Percentiles rank a stretch among this genome's conserved stretches.
Conservation (phyloP, 1,140 invertebrate species). For the Drosophila tropicalis region DNA sequence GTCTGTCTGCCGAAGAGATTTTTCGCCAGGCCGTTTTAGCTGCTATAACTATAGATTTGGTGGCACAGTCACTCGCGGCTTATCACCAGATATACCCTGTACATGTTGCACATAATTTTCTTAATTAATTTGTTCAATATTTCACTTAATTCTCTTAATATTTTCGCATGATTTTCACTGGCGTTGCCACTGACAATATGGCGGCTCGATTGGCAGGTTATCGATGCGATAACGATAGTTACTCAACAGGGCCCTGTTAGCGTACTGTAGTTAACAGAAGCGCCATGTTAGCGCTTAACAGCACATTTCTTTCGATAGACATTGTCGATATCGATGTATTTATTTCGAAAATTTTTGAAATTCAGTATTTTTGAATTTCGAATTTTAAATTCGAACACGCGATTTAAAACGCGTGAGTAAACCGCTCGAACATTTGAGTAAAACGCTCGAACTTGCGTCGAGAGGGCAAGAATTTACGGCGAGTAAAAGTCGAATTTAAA, state of each 20-base stretch:
- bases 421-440: not conserved
- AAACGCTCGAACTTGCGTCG: no score
- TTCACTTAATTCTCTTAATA: constrained; percentile 72
- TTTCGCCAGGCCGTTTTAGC: constrained; percentile 39
- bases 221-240: constrained; percentile 2
- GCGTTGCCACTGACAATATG: constrained; percentile 50
- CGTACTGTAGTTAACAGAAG: not conserved
- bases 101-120: constrained; percentile 64
- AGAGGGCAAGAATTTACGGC: no score
- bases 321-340: not conserved
- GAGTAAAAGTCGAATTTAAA: no score
- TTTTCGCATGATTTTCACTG: constrained; percentile 57
- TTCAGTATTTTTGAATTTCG: no score
- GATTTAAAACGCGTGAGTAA: no score
- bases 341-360: not conserved
- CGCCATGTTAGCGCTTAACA: constrained; percentile 6
- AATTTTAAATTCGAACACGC: no score
- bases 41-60: constrained; percentile 36
- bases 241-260: constrained; percentile 4
- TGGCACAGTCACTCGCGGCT: constrained; percentile 49
- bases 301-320: not conserved
- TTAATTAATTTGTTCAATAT: constrained; percentile 56
- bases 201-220: constrained; percentile 34
- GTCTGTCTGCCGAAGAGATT: constrained; percentile 57
- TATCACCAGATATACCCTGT: constrained; percentile 49